Evolutionary conservation across 35 echinoderm and acorn worm species (phyloP).

Genomic region (Eucidaris tribuloides): DNA sequence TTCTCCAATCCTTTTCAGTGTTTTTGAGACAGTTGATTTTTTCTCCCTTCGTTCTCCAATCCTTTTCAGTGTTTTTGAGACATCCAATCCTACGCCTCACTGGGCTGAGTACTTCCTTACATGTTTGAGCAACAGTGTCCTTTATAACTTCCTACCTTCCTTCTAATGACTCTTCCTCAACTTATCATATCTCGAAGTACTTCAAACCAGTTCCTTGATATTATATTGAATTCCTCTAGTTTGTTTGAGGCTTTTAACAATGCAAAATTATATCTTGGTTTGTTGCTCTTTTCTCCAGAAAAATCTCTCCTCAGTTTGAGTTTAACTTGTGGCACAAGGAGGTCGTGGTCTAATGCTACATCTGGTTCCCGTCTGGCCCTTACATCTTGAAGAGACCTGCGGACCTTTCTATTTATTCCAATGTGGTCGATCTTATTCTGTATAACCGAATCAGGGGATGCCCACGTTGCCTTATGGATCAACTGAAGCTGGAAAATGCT

Average conservation of each 20-base stretch:
- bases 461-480: slow-evolving; percentile 19
- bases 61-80: too few species aligned
- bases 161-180: neutral
- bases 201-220: too few species aligned
- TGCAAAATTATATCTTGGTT: neutral
- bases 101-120: neutral
- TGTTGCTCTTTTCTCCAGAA: neutral
- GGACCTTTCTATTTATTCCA: neutral
- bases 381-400: slow-evolving; percentile 10
- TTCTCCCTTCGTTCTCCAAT: too few species aligned
- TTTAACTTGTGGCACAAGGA: neutral
- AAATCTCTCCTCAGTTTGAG: neutral
- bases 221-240: too few species aligned
- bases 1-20: too few species aligned
- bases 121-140: neutral
- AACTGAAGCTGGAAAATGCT: slow-evolving; percentile 7
- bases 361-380: neutral
- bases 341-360: slow-evolving; percentile 22
- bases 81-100: neutral
- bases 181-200: neutral
- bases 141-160: neutral
- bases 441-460: neutral
- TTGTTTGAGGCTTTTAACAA: neutral
- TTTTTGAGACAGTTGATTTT: too few species aligned
- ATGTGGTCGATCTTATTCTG: slow-evolving; percentile 16